phyloP scores from a whole-genome alignment of 2,113 vertebrate species.

The Daubentonia madagascariensis region DNA sequence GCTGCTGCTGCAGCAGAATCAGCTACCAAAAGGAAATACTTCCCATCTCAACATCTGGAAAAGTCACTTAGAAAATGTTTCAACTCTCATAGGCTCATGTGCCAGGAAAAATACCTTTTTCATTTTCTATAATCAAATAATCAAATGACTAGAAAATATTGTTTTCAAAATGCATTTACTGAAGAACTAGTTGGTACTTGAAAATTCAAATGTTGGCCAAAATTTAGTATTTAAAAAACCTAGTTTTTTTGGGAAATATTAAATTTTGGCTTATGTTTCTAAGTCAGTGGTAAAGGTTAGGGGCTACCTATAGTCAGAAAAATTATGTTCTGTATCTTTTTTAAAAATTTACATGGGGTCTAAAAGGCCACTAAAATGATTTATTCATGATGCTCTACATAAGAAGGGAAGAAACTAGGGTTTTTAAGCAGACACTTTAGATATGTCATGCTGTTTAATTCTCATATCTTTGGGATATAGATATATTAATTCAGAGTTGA shows the following conservation, averaged over 20 bases:
- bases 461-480: not conserved
- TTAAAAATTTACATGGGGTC: not conserved
- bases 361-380: slow-evolving; percentile 8
- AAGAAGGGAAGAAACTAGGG: not conserved
- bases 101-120: slow-evolving; percentile 50
- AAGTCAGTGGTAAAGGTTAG: not conserved
- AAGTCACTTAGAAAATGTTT: slow-evolving; percentile 3
- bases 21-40: not conserved
- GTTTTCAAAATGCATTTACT: slow-evolving; percentile 14
- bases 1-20: not conserved
- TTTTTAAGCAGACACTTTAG: not conserved
- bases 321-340: slow-evolving; percentile 13
- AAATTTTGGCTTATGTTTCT: not conserved
- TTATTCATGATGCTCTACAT: not conserved
- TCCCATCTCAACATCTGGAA: slow-evolving; percentile 10
- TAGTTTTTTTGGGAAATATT: not conserved
- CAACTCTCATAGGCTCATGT: not conserved
- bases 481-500: not conserved
- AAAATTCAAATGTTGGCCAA: slow-evolving; percentile 33
- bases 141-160: slow-evolving; percentile 40
- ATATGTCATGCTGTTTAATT: not conserved
- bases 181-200: not conserved
- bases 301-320: not conserved
- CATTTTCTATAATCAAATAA: slow-evolving; percentile 21
- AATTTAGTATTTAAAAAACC: not conserved